These are phyloP conservation scores for Astreopora myriophthalma DNA, from an alignment of 64 coral and sea anemone species.

Conservation along the genomic window DNA sequence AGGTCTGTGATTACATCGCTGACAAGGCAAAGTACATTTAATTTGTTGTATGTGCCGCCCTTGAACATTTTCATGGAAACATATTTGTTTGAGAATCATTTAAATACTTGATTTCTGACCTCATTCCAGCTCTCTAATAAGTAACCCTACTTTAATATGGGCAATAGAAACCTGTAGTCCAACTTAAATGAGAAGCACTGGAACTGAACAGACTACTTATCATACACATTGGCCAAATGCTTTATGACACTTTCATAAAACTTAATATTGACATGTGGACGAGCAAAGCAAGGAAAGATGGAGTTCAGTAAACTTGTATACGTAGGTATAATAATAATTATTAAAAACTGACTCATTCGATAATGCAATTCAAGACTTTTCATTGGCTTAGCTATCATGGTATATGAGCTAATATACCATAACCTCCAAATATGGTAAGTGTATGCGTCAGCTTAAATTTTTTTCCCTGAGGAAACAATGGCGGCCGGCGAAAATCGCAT, in stretches of 20 bases:
- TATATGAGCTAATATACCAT: no score
- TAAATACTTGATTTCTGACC: background rate
- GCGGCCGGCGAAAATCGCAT: no score
- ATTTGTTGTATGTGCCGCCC: slow-evolving; percentile 12
- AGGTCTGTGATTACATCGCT: no score
- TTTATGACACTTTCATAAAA: background rate
- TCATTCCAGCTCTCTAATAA: background rate
- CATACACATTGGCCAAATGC: background rate
- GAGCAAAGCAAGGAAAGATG: no score
- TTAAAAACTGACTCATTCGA: no score
- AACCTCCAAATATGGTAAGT: no score
- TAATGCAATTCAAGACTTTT: no score
- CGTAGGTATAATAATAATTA: no score
- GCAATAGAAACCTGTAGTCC: background rate
- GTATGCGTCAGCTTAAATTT: no score
- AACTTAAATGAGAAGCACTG: background rate
- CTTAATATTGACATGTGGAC: background rate
- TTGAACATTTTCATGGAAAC: background rate
- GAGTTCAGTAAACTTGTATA: no score
- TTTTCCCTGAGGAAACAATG: no score
- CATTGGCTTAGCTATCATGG: no score
- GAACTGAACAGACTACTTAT: background rate
- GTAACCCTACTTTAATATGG: background rate
- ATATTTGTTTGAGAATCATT: background rate
- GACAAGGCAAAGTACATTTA: background rate